A percentile compares a stretch with the other conserved stretches of the same genome.
Evolutionary conservation across 1,140 invertebrate genomes (phyloP).

Genomic region (Coptotermes formosanus): DNA sequence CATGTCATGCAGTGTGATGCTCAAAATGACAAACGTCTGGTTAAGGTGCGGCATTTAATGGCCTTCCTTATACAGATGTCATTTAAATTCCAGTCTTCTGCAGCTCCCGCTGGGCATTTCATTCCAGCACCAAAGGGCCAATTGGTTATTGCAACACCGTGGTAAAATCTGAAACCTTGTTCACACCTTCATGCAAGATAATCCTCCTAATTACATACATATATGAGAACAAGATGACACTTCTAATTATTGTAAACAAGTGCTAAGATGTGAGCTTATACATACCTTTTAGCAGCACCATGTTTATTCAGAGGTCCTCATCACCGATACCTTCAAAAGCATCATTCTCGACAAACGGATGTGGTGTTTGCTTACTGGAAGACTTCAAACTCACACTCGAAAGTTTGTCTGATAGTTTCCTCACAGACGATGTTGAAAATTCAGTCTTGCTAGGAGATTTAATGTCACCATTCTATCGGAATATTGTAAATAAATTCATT

Average conservation of each 20-base stretch:
- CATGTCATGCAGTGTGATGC: too few species aligned
- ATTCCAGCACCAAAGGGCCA: too few species aligned
- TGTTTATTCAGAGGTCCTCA: slow-evolving; percentile 69
- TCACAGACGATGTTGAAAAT: slow-evolving; percentile 39
- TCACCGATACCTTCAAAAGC: slow-evolving; percentile 89
- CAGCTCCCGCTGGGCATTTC: too few species aligned
- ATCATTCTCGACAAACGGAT: slow-evolving; percentile 72
- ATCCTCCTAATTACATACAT: not conserved
- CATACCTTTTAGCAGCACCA: not conserved
- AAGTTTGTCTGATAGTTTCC: slow-evolving; percentile 50
- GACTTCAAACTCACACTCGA: slow-evolving; percentile 42
- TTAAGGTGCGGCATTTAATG: too few species aligned
- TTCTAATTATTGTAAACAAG: not conserved
- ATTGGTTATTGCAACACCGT: too few species aligned
- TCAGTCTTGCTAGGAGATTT: slow-evolving; percentile 36
- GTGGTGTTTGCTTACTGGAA: slow-evolving; percentile 30
- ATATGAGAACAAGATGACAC: not conserved
- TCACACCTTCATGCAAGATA: not conserved
- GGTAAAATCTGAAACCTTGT: not conserved
- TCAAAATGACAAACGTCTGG: too few species aligned
- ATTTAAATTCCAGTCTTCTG: too few species aligned
- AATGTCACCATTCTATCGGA: slow-evolving; percentile 31
- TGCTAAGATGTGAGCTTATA: not conserved
- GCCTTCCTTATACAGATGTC: too few species aligned
- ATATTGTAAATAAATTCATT: slow-evolving; percentile 14